phyloP scores from a whole-genome alignment of 2,797 vertebrate genomes.

The Tympanoctomys barrerae region DNA sequence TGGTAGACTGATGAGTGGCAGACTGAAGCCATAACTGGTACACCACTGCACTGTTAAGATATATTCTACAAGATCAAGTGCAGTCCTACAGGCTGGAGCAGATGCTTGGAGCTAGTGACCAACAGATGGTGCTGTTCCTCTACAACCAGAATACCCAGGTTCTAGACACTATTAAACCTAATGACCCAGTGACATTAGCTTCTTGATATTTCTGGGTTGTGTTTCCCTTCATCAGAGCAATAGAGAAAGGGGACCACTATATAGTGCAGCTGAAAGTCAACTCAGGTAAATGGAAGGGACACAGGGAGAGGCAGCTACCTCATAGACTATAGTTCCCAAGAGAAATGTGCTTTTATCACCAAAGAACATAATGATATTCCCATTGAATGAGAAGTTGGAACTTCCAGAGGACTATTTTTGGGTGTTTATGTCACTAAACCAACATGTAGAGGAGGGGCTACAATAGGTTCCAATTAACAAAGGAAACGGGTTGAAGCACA shows the following conservation, averaged over 20 bases:
- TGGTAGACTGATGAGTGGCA: not conserved
- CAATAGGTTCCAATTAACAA: not conserved
- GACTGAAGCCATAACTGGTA: not conserved
- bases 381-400: not conserved
- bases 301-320: not conserved
- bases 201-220: not conserved
- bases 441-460: not conserved
- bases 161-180: not conserved
- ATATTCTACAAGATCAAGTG: not conserved
- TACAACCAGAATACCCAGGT: not conserved
- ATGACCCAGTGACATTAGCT: not conserved
- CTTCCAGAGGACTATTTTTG: not conserved
- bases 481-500: not conserved
- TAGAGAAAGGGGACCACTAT: not conserved
- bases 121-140: slow-evolving; percentile 70
- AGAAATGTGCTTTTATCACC: not conserved
- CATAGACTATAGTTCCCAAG: not conserved
- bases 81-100: not conserved
- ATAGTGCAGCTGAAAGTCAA: not conserved
- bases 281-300: not conserved
- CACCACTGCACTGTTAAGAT: not conserved
- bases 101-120: slow-evolving; percentile 43
- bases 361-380: not conserved
- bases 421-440: not conserved
- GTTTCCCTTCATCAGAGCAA: not conserved